phyloP scores from a whole-genome alignment of 2,797 vertebrate species.

The Enteromius afrohamiltoni region DNA sequence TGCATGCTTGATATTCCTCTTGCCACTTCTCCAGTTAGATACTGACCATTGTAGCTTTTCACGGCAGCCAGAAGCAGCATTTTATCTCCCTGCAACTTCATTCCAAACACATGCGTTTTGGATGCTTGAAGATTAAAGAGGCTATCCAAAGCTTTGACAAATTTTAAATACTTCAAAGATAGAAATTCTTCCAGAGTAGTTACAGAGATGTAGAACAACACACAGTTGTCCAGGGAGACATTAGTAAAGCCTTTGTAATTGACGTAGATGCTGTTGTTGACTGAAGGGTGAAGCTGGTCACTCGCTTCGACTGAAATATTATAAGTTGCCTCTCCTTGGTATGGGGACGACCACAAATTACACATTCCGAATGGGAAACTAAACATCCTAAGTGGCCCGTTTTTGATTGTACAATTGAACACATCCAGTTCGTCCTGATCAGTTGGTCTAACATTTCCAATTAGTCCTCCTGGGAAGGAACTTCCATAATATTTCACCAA shows the following conservation, averaged over 20 bases:
- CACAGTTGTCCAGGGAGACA: conserved; percentile 77
- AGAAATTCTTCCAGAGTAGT: conserved; percentile 74
- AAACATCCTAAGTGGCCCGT: conserved; percentile 74
- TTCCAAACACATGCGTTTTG: conserved; percentile 81
- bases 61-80: conserved; percentile 77
- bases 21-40: conserved; percentile 74
- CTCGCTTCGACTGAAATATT: conserved; percentile 79
- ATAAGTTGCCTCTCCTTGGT: conserved; percentile 79
- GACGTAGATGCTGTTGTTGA: conserved; percentile 80
- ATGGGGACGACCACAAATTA: conserved; percentile 76
- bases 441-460: conserved; percentile 76
- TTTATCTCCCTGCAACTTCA: conserved; percentile 72
- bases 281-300: conserved; percentile 74
- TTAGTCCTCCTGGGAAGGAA: conserved; percentile 77
- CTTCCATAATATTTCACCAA: conserved; percentile 83
- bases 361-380: conserved; percentile 75
- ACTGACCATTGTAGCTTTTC: conserved; percentile 79
- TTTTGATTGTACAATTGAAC: conserved; percentile 76
- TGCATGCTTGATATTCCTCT: conserved; percentile 75
- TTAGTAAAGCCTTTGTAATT: conserved; percentile 82
- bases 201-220: conserved; percentile 76
- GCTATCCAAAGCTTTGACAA: conserved; percentile 80
- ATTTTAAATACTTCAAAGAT: conserved; percentile 75
- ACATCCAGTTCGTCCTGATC: conserved; percentile 75
- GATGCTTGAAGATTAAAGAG: conserved; percentile 81